Base-by-base conservation (phyloP, 1,140 invertebrate genomes). In the Saxidomus purpurata region DNA sequence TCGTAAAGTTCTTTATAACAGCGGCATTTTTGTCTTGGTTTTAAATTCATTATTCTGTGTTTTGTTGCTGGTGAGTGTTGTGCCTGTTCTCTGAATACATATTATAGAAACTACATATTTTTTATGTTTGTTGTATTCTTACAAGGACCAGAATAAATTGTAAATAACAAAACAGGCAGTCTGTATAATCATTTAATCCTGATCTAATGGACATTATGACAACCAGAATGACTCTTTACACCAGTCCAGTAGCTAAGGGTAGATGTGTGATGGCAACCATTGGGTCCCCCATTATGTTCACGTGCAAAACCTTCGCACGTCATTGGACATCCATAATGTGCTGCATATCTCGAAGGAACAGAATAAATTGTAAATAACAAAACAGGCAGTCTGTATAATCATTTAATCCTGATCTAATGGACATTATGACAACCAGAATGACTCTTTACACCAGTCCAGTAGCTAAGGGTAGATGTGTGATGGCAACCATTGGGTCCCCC, bases 231-330 rank as follows among this genome's bases (percentile, higher is more conserved):
- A 40, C 19, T 38, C 63, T 85, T 28, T 0, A 85, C 67, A 49
- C 47, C 38, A 36, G 13, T 11, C 82, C 82, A 95, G 89, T 95
- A 95, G 36, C 87, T 85, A n/a, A 94, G 25, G 2, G 95, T 96
- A 40, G 71, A 81, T 0, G 94, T 89, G 40, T 90, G 91, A 77
- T 93, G 88, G 76, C 95, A 96, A 40, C 95, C 95, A 49, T 92
- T 94, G 15, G 95, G 95, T 34, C 95, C 95, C 11, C 95, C 95
- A 77, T 96, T 95, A 85, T 96, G 95, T 63, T 96, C 95, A 63
- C 94, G 84, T 25, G 95, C 95, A 52, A 88, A 95, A 6, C 91
- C 80, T 76, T 93, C 38, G 90, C 94, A 95, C 22, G 81, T 87
- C 9, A 59, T 59, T 0, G 74, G 89, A 28, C 84, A 76, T 1